These are phyloP conservation scores for Diplolepis rosae DNA, from an alignment of 2,888 invertebrate genomes.

Conservation along the genomic window DNA sequence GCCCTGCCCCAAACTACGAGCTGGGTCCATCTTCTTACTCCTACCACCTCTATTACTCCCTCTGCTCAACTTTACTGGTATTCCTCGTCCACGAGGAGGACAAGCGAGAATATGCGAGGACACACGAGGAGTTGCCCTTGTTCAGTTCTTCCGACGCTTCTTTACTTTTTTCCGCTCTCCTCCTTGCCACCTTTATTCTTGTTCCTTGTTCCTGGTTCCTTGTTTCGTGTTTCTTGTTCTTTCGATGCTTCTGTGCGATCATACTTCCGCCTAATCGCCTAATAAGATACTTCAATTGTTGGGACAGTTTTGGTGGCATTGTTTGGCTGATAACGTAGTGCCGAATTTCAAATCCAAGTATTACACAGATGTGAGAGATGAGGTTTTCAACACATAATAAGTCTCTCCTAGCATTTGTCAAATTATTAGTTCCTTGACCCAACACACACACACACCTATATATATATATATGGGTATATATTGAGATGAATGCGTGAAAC, in stretches of 20 bases:
- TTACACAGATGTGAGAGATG: too few species aligned
- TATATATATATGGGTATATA: too few species aligned
- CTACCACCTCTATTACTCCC: constrained; percentile 39
- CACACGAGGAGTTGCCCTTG: neutral
- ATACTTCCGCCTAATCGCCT: constrained; percentile 27
- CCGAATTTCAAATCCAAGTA: too few species aligned
- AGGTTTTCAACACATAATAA: too few species aligned
- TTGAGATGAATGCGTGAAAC: too few species aligned
- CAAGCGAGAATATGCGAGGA: too few species aligned
- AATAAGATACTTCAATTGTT: neutral
- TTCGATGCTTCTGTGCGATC: constrained; percentile 31
- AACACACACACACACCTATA: too few species aligned
- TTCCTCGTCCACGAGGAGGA: neutral
- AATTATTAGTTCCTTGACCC: too few species aligned
- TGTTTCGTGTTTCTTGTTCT: constrained; percentile 21
- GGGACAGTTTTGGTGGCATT: constrained; percentile 6
- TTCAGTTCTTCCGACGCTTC: constrained; percentile 24
- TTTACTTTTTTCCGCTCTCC: constrained; percentile 31
- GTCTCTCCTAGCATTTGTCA: too few species aligned
- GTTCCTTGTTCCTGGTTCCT: constrained; percentile 22
- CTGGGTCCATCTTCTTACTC: constrained; percentile 48
- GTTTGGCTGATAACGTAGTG: neutral
- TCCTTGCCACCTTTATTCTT: too few species aligned
- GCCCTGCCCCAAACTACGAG: constrained; percentile 66
- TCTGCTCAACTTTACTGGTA: too few species aligned